A percentile compares a stretch with the other conserved stretches of the same genome.
phyloP scores from a whole-genome alignment of 2,888 invertebrate genomes.

The Heliconius ismenius region DNA sequence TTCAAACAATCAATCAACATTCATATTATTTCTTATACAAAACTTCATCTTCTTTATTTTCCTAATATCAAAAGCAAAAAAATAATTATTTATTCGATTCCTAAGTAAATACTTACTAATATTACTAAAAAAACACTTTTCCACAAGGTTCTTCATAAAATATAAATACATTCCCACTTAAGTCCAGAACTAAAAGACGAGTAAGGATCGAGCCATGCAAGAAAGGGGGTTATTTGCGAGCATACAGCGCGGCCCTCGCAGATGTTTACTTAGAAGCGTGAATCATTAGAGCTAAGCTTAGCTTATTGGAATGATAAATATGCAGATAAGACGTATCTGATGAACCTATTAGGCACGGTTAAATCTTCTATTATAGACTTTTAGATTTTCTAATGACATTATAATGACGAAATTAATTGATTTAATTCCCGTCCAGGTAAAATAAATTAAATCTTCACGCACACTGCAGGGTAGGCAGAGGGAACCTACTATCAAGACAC shows the following conservation, averaged over 20 bases:
- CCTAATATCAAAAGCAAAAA: no score
- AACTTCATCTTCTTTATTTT: no score
- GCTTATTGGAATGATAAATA: conserved; percentile 34
- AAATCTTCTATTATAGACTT: background rate
- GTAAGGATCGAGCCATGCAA: conserved; percentile 27
- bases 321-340: conserved; percentile 21
- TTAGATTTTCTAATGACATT: background rate
- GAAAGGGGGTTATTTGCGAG: conserved; percentile 38
- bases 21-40: no score
- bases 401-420: background rate
- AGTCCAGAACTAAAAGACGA: background rate
- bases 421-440: background rate
- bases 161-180: background rate
- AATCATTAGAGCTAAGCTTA: conserved; percentile 39
- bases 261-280: conserved; percentile 46
- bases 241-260: conserved; percentile 28
- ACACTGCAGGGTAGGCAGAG: background rate
- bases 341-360: conserved; percentile 11
- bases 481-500: no score
- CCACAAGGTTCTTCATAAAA: no score
- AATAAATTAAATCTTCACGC: no score
- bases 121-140: no score
- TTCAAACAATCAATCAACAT: no score
- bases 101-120: no score
- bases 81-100: no score